These are phyloP conservation scores for Euphonia xanthogaster DNA, from an alignment of 2,797 vertebrate genomes.

Conservation along the genomic window DNA sequence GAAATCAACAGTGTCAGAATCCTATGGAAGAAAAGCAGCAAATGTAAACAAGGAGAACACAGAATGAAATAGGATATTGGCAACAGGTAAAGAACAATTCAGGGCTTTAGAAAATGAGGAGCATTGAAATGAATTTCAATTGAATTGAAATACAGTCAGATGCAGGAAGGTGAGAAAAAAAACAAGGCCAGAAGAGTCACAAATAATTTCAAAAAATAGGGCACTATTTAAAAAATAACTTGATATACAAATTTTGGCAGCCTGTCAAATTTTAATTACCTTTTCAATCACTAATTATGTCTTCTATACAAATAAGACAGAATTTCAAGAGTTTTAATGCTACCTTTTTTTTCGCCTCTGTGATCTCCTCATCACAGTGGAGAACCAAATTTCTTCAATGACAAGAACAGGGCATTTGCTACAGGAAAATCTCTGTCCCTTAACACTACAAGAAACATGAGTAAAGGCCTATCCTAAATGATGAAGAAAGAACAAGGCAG, in stretches of 20 bases:
- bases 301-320: not conserved
- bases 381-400: not conserved
- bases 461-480: fast-evolving
- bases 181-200: not conserved
- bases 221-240: not conserved
- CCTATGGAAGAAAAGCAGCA: not conserved
- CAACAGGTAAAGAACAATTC: not conserved
- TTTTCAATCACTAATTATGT: conserved; percentile 11
- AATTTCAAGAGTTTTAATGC: not conserved
- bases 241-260: not conserved
- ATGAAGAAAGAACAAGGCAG: not conserved
- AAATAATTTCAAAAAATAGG: not conserved
- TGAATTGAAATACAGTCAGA: not conserved
- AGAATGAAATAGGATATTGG: not conserved
- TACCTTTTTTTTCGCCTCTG: fast-evolving
- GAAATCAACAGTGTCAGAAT: not conserved
- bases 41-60: not conserved
- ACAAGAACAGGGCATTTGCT: not conserved
- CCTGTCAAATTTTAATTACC: not conserved
- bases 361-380: not conserved
- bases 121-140: not conserved
- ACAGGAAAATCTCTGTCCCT: not conserved
- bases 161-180: not conserved
- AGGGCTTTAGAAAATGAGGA: not conserved
- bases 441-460: not conserved